These are phyloP conservation scores for Drosophila eohydei DNA, from an alignment of 2,888 invertebrate genomes.

Conservation along the genomic window DNA sequence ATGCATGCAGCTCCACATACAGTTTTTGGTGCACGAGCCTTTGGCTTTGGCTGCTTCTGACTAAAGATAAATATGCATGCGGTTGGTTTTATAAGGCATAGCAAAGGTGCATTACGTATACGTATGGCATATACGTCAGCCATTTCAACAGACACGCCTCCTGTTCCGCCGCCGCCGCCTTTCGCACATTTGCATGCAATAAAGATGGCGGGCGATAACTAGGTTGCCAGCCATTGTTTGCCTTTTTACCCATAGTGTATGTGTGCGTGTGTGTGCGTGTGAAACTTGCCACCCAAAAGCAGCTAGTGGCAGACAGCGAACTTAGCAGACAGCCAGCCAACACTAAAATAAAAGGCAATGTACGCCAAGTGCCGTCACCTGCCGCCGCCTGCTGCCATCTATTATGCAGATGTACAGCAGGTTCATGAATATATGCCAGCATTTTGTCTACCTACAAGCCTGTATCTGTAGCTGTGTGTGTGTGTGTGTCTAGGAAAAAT, in stretches of 20 bases:
- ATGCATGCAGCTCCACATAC: constrained; percentile 36
- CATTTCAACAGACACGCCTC: constrained; percentile 75
- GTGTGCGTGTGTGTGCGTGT: constrained; percentile 29
- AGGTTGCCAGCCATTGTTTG: constrained; percentile 78
- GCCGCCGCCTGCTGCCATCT: constrained; percentile 73
- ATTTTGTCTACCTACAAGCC: constrained; percentile 61
- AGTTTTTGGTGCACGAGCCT: constrained; percentile 17
- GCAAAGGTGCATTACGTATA: constrained; percentile 65
- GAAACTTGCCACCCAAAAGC: constrained; percentile 67
- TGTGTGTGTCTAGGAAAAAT: constrained; percentile 14
- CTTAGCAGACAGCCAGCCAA: constrained; percentile 57
- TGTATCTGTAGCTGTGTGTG: neutral
- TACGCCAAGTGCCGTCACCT: constrained; percentile 76
- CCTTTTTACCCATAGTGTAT: constrained; percentile 63
- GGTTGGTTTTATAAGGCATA: constrained; percentile 65
- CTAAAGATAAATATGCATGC: constrained; percentile 77
- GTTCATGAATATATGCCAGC: constrained; percentile 77
- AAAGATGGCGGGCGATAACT: constrained; percentile 79
- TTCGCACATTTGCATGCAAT: constrained; percentile 80
- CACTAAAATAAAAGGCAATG: constrained; percentile 77
- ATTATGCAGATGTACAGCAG: constrained; percentile 79
- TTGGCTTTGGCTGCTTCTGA: constrained; percentile 21
- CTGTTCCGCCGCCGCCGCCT: constrained; percentile 67
- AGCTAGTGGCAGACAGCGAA: constrained; percentile 56
- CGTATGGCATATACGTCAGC: constrained; percentile 59